Conservation (phyloP, 2,797 vertebrate species). For the Cynopterus sphinx region DNA sequence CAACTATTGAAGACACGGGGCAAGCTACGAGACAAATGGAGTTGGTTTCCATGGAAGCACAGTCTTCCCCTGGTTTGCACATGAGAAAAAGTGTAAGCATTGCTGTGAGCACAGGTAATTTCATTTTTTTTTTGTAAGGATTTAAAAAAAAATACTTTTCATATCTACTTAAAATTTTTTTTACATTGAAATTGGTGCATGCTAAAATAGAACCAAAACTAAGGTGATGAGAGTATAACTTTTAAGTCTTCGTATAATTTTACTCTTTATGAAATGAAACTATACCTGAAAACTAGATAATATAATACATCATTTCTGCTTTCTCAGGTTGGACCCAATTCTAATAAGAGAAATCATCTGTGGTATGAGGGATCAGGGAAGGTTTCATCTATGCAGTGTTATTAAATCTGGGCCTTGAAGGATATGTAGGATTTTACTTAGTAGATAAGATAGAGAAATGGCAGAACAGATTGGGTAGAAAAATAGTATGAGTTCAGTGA, state of each 20-base stretch:
- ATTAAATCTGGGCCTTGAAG: background rate
- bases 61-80: conserved; percentile 60
- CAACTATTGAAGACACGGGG: background rate
- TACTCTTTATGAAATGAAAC: conserved; percentile 21
- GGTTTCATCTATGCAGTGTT: conserved; percentile 9
- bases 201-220: background rate
- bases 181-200: background rate
- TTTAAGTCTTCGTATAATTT: conserved; percentile 31
- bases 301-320: background rate
- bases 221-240: background rate
- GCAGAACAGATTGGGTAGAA: background rate
- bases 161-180: background rate
- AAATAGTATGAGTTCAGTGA: background rate
- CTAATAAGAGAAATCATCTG: background rate
- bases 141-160: background rate
- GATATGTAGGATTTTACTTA: conserved; percentile 14
- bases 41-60: conserved; percentile 81
- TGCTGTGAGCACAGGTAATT: conserved; percentile 94
- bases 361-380: background rate
- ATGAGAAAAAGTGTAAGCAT: conserved; percentile 88
- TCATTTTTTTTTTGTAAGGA: conserved; percentile 13
- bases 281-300: background rate
- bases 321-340: background rate
- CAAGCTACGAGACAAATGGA: conserved; percentile 71
- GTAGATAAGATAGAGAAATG: background rate